These are phyloP conservation scores for Ictalurus punctatus DNA, from an alignment of 2,113 vertebrate species.

Conservation along the genomic window DNA sequence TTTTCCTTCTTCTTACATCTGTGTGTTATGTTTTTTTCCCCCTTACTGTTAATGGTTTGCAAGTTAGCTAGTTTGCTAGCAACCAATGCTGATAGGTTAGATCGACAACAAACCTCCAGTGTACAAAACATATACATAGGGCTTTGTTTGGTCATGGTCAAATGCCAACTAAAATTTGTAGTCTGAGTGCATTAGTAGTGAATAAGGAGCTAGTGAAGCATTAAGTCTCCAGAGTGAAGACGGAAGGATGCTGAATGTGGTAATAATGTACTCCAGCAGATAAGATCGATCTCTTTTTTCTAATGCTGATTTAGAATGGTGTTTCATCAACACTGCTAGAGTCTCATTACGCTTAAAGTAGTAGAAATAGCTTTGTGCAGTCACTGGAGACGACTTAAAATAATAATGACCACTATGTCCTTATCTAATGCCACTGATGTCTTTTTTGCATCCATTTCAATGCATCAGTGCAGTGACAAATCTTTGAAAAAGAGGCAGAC, in stretches of 20 bases:
- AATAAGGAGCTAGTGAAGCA: background rate
- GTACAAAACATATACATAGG: background rate
- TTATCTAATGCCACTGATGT: background rate
- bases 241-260: background rate
- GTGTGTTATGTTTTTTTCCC: background rate
- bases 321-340: background rate
- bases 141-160: background rate
- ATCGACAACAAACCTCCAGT: background rate
- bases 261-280: constrained; percentile 18
- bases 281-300: background rate
- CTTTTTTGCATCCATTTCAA: background rate
- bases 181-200: background rate
- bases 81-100: background rate
- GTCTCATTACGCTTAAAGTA: background rate
- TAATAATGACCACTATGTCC: background rate
- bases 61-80: background rate
- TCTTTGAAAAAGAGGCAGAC: background rate
- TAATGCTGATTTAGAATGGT: constrained; percentile 24
- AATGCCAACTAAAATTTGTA: background rate
- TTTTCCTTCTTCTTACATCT: background rate
- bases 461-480: background rate
- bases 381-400: background rate
- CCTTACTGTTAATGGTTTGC: background rate
- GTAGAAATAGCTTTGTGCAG: background rate
- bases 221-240: background rate